These are phyloP conservation scores for Caradrina clavipalpis DNA, from an alignment of 2,888 invertebrate species.

Conservation along the genomic window DNA sequence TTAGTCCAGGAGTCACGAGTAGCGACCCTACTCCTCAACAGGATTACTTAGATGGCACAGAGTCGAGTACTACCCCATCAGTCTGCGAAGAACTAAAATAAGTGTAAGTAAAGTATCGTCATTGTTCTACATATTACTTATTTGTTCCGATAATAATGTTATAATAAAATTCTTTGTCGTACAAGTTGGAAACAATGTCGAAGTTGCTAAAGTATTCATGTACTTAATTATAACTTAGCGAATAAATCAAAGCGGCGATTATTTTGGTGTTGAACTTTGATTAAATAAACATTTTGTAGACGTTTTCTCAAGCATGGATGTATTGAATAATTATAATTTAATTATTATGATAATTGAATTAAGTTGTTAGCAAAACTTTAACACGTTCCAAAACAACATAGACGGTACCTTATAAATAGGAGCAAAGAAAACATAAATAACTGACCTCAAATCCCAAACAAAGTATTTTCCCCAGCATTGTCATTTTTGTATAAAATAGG, in stretches of 20 bases:
- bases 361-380: constrained; percentile 3
- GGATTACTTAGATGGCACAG: background rate
- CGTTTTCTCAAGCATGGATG: constrained; percentile 21
- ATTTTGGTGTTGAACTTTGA: constrained; percentile 38
- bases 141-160: constrained; percentile 34
- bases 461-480: constrained; percentile 4
- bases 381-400: background rate
- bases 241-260: constrained; percentile 49
- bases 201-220: constrained; percentile 54
- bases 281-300: constrained; percentile 46
- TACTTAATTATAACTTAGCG: constrained; percentile 51
- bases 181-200: constrained; percentile 41
- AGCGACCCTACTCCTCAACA: background rate
- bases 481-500: constrained; percentile 19
- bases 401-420: background rate
- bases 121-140: constrained; percentile 24
- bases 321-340: constrained; percentile 30
- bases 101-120: constrained; percentile 9
- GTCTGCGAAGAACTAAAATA: background rate
- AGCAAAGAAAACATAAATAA: background rate
- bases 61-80: background rate
- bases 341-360: constrained; percentile 32
- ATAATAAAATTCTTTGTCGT: constrained; percentile 40
- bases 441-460: constrained; percentile 2
- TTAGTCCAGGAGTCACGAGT: background rate